Evolutionary conservation across 2,797 vertebrate species (phyloP), one percentile per base, ranked within the genome.

Genomic region (Pseudocheirus occidentalis): DNA sequence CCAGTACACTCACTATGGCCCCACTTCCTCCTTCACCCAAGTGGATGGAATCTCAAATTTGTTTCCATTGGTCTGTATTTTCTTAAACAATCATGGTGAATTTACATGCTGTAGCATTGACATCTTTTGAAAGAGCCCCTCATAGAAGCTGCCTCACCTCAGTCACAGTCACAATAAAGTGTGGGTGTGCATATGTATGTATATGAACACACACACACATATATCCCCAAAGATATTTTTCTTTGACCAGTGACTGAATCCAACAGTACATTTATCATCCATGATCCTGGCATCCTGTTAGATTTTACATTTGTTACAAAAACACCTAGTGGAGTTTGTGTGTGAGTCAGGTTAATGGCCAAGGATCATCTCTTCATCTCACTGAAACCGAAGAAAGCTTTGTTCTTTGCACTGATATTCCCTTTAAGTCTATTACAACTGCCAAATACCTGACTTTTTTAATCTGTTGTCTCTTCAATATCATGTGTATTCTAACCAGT

Each of bases 111-210:
- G 9, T 94, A 90, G 93, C 94, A 92, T 66, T 55, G 93, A 93
- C 62, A 57, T 95, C 94, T 98, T 98, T 97, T 97, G 98, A 98
- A 98, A 98, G 91, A 92, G 94, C 62, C 66, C 89, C 93, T 95
- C 29, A 94, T 93, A 29, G 91, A n/a, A 18, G 28, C 31, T 90
- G 81, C 55, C 95, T 92, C 92, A 92, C 56, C n/a, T 93, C 94
- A 81, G 56, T 95, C 91, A 90, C 81, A 93, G 92, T 94, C 90
- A 92, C 97, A 98, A 98, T 98, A 98, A 98, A 98, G 92, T 92
- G 55, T 57, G 24, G 5, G 5, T 62, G 12, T 62, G 3, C 4
- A 31, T 31, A 4, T 31, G 31, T 34, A 16, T 34, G 13, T 34
- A 34, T 62, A 73, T n/a, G 4, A 10, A 46, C 4, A 81, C 0